These are phyloP conservation scores for Gobius niger DNA, from an alignment of 2,113 vertebrate genomes.

Conservation along the genomic window DNA sequence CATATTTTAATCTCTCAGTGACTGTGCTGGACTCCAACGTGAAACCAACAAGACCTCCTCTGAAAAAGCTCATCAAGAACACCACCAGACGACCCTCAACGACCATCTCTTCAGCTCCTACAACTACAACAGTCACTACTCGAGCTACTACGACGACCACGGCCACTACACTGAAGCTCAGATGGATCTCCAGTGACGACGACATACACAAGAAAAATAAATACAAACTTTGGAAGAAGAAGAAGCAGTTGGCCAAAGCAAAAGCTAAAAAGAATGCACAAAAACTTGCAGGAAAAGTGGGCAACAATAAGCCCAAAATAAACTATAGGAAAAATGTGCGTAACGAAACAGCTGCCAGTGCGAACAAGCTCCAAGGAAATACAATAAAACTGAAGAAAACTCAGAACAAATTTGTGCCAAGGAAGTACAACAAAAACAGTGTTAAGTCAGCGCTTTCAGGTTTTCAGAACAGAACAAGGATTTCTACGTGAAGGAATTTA, in stretches of 20 bases:
- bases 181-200: constrained; percentile 19
- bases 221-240: constrained; percentile 28
- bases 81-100: constrained; percentile 45
- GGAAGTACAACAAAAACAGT: constrained; percentile 12
- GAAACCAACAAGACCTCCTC: constrained; percentile 72
- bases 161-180: neutral
- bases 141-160: neutral
- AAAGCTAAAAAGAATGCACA: constrained; percentile 31
- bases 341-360: constrained; percentile 11
- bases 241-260: constrained; percentile 19
- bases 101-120: neutral
- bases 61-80: constrained; percentile 55
- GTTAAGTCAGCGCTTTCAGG: neutral
- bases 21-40: constrained; percentile 62
- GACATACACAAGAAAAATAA: constrained; percentile 15
- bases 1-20: constrained; percentile 47
- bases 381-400: constrained; percentile 11
- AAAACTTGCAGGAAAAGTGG: neutral
- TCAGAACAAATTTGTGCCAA: neutral
- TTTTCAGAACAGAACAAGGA: constrained; percentile 29
- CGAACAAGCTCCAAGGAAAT: constrained; percentile 7
- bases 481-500: constrained; percentile 19
- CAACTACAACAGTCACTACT: neutral
- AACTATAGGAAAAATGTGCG: constrained; percentile 10
- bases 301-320: constrained; percentile 14